phyloP scores from a whole-genome alignment of 1,140 invertebrate species.

The Wasmannia auropunctata region DNA sequence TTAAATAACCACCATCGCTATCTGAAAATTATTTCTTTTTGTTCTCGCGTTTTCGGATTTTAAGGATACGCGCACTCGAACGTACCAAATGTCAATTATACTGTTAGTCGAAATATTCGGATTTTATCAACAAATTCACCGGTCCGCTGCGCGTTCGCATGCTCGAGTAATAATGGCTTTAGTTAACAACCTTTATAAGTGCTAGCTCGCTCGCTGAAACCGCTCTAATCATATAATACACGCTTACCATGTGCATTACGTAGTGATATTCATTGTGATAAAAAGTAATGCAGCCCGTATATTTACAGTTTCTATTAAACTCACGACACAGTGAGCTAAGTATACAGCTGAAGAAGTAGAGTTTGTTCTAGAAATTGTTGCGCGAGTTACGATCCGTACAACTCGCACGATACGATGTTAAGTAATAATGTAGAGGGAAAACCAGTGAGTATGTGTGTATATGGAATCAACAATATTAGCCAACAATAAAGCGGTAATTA shows the following conservation, averaged over 20 bases:
- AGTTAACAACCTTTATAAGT: constrained; percentile 57
- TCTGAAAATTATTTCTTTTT: constrained; percentile 12
- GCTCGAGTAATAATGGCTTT: constrained; percentile 35
- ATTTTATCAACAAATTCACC: constrained; percentile 56
- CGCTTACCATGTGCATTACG: constrained; percentile 47
- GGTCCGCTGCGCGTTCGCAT: constrained; percentile 26
- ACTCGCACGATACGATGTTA: constrained; percentile 15
- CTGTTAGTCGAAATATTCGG: constrained; percentile 24
- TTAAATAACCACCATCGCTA: constrained; percentile 42
- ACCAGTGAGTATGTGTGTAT: background rate
- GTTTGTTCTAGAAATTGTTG: constrained; percentile 58
- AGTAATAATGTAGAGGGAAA: background rate
- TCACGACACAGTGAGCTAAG: constrained; percentile 44
- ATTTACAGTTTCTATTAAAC: constrained; percentile 59
- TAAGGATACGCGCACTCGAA: background rate
- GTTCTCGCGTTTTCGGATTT: constrained; percentile 16
- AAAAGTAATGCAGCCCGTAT: constrained; percentile 45
- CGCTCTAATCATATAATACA: constrained; percentile 57
- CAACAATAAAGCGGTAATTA: background rate
- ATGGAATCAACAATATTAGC: background rate
- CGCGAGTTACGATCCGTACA: constrained; percentile 35
- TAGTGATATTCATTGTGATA: constrained; percentile 60
- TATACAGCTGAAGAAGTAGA: constrained; percentile 38
- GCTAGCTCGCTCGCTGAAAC: constrained; percentile 12
- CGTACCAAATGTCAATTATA: background rate